Evolutionary conservation across 2,888 invertebrate genomes (phyloP).

Genomic region (Cybosia mesomella): DNA sequence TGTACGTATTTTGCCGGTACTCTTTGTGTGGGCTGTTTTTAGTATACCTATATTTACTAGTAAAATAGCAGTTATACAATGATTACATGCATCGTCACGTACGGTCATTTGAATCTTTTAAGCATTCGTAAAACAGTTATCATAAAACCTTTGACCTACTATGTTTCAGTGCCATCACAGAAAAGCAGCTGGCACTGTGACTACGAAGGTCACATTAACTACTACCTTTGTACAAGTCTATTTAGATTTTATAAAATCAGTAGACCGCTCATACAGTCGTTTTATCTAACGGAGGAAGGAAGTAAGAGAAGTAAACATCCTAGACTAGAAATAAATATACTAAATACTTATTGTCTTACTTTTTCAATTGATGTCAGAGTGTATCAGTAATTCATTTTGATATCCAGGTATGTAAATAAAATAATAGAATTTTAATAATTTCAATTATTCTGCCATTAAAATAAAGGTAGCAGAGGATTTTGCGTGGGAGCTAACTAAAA

Average conservation of each 20-base stretch:
- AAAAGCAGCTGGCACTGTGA: slow-evolving; percentile 58
- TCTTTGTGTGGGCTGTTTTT: not conserved
- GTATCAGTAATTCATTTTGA: slow-evolving; percentile 29
- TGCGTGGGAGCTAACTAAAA: slow-evolving; percentile 5
- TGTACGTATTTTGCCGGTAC: not conserved
- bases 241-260: slow-evolving; percentile 64
- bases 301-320: slow-evolving; percentile 17
- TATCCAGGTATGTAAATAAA: slow-evolving; percentile 42
- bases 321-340: no score
- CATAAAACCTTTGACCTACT: slow-evolving; percentile 36
- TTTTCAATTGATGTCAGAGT: slow-evolving; percentile 24
- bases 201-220: slow-evolving; percentile 58
- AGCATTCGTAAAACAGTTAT: slow-evolving; percentile 19
- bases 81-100: slow-evolving; percentile 29
- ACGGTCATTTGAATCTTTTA: slow-evolving; percentile 18
- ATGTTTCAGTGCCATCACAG: slow-evolving; percentile 40
- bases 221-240: slow-evolving; percentile 57
- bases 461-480: slow-evolving; percentile 21
- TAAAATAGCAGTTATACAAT: slow-evolving; percentile 7
- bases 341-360: slow-evolving; percentile 10
- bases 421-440: slow-evolving; percentile 33
- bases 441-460: slow-evolving; percentile 17
- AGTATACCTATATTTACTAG: not conserved
- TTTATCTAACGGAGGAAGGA: slow-evolving; percentile 50
- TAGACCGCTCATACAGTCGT: slow-evolving; percentile 59